Conservation (phyloP, 1,140 invertebrate species). For the Schlechtendalia chinensis region DNA sequence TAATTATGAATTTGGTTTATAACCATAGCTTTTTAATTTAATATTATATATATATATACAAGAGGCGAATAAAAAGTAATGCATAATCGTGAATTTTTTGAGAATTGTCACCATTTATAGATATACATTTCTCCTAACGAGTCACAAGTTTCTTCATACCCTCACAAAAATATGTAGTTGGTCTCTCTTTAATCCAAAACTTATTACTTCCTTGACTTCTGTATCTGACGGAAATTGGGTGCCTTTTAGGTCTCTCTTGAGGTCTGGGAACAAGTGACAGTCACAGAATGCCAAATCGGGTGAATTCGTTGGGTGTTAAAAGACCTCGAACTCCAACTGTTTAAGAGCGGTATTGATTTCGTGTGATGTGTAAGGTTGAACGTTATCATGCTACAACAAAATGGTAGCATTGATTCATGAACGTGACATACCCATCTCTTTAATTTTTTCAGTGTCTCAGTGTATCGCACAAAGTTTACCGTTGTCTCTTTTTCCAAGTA, state of each 20-base stretch:
- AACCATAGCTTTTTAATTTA: too few relatives aligned
- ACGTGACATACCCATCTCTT: constrained; percentile 8
- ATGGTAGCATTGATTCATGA: constrained; percentile 1
- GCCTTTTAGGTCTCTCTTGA: neutral
- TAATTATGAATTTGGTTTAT: too few relatives aligned
- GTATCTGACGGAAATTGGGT: neutral
- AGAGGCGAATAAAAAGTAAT: too few relatives aligned
- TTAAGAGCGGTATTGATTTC: constrained; percentile 51
- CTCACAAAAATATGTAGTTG: too few relatives aligned
- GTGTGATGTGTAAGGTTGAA: constrained; percentile 34
- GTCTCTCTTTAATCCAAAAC: too few relatives aligned
- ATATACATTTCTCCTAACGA: too few relatives aligned
- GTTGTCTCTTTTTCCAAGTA: constrained; percentile 52
- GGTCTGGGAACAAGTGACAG: neutral
- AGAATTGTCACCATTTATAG: too few relatives aligned
- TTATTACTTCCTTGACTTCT: too few relatives aligned
- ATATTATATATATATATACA: too few relatives aligned
- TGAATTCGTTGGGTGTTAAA: constrained; percentile 55
- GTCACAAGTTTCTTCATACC: too few relatives aligned
- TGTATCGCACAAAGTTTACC: constrained; percentile 53
- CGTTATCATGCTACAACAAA: constrained; percentile 51
- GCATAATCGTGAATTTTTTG: too few relatives aligned
- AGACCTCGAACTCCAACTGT: constrained; percentile 53
- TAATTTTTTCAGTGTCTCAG: constrained; percentile 51
- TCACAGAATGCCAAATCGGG: constrained; percentile 53